A percentile compares a stretch with the other conserved stretches of the same genome.
These are phyloP conservation scores for Prolemur simus DNA, from an alignment of 2,113 vertebrate genomes.

Conservation along the genomic window DNA sequence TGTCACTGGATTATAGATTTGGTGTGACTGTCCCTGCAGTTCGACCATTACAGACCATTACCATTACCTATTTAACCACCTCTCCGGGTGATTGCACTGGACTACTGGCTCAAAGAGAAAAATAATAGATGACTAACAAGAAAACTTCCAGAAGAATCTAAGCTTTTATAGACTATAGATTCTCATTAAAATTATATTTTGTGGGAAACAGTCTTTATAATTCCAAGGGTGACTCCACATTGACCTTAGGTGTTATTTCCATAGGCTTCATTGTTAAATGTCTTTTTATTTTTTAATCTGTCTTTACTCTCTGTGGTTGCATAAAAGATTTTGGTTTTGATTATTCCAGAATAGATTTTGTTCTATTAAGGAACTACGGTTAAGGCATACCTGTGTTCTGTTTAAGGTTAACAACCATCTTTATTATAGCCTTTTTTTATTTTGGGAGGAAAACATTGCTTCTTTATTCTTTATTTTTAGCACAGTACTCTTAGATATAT, in stretches of 20 bases:
- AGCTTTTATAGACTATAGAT: not conserved
- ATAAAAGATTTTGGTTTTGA: not conserved
- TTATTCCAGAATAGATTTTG: slow-evolving; percentile 38
- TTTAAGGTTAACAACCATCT: not conserved
- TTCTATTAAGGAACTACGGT: not conserved
- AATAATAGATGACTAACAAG: not conserved
- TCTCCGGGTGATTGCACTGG: not conserved
- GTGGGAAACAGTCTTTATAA: not conserved
- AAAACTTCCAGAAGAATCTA: not conserved
- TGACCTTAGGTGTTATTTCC: not conserved
- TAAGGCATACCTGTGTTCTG: not conserved
- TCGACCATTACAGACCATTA: not conserved
- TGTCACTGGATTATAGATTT: not conserved
- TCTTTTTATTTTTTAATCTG: not conserved
- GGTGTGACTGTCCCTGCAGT: not conserved
- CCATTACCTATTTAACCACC: not conserved
- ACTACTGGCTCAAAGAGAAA: not conserved
- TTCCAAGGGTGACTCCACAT: not conserved
- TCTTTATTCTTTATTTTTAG: slow-evolving; percentile 29
- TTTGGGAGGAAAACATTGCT: not conserved
- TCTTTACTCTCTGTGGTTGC: not conserved
- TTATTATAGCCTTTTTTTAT: not conserved
- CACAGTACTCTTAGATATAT: not conserved
- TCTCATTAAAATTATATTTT: not conserved
- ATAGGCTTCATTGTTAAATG: not conserved